Conservation (phyloP, 2,888 invertebrate genomes). For the Smittia aterrima region DNA sequence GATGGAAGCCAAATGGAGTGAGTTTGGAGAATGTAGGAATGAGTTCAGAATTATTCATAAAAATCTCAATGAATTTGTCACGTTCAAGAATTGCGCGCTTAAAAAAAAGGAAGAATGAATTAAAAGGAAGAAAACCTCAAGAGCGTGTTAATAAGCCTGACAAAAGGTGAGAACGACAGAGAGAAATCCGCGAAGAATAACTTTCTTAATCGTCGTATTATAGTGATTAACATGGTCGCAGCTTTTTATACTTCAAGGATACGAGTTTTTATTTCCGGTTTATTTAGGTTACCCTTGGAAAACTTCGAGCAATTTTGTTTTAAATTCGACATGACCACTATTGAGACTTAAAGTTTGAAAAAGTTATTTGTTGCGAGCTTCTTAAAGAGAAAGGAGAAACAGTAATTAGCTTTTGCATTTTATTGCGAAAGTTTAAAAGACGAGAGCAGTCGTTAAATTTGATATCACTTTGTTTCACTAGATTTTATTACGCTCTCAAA, state of each 20-base stretch:
- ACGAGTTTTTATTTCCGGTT: too few relatives aligned
- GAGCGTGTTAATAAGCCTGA: slow-evolving; percentile 32
- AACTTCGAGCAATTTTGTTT: too few relatives aligned
- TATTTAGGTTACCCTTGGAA: too few relatives aligned
- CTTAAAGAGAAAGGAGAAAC: background rate
- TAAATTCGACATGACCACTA: too few relatives aligned
- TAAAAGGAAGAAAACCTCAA: background rate
- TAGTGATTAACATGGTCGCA: background rate
- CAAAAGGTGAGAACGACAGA: background rate
- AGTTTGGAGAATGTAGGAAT: background rate
- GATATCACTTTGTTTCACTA: slow-evolving; percentile 38
- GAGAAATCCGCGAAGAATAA: slow-evolving; percentile 1
- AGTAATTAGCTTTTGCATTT: slow-evolving; percentile 40
- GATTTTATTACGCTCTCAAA: slow-evolving; percentile 28
- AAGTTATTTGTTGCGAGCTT: too few relatives aligned
- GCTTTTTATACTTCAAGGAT: too few relatives aligned
- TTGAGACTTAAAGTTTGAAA: too few relatives aligned
- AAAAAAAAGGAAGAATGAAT: slow-evolving; percentile 18
- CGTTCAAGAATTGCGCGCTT: slow-evolving; percentile 21
- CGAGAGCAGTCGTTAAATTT: slow-evolving; percentile 15
- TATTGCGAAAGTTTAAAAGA: slow-evolving; percentile 24
- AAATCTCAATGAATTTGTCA: slow-evolving; percentile 40
- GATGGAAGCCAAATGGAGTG: background rate
- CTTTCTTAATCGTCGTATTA: background rate
- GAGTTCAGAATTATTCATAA: slow-evolving; percentile 35